Evolutionary conservation across 2,113 vertebrate genomes (phyloP).

Genomic region (Otolemur garnettii): DNA sequence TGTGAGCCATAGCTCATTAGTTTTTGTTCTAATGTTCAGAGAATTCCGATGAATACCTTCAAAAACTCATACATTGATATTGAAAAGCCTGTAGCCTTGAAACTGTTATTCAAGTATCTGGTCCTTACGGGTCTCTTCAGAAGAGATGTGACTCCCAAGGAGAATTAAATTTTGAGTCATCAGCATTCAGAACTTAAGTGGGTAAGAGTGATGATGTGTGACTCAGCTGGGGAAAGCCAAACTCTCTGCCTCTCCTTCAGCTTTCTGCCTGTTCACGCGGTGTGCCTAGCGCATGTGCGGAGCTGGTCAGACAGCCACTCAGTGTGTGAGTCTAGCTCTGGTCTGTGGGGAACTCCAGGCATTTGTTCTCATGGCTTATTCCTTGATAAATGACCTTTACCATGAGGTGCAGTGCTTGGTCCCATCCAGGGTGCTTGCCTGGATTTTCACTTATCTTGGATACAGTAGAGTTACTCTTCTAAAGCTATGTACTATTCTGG

Average conservation of each 20-base stretch:
- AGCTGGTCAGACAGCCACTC: fast-evolving
- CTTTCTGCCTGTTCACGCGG: neutral
- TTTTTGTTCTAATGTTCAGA: neutral
- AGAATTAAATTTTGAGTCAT: constrained; percentile 15
- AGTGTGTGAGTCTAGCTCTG: too few species aligned
- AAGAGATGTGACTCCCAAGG: constrained; percentile 8
- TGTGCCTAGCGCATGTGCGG: fast-evolving
- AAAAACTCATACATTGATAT: neutral
- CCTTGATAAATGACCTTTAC: neutral
- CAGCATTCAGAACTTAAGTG: neutral
- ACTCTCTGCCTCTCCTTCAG: neutral
- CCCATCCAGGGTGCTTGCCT: neutral
- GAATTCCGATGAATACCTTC: neutral
- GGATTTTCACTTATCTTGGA: neutral
- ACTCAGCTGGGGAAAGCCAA: neutral
- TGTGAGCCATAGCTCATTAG: neutral
- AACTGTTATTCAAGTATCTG: neutral
- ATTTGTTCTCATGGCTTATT: neutral
- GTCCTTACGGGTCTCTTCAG: neutral
- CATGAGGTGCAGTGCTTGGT: neutral
- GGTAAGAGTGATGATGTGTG: neutral
- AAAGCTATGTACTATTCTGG: neutral
- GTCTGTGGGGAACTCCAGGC: neutral
- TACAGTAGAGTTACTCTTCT: neutral
- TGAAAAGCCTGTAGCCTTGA: neutral